These are phyloP conservation scores for Lymantria monacha DNA, from an alignment of 2,888 invertebrate species.

Conservation along the genomic window DNA sequence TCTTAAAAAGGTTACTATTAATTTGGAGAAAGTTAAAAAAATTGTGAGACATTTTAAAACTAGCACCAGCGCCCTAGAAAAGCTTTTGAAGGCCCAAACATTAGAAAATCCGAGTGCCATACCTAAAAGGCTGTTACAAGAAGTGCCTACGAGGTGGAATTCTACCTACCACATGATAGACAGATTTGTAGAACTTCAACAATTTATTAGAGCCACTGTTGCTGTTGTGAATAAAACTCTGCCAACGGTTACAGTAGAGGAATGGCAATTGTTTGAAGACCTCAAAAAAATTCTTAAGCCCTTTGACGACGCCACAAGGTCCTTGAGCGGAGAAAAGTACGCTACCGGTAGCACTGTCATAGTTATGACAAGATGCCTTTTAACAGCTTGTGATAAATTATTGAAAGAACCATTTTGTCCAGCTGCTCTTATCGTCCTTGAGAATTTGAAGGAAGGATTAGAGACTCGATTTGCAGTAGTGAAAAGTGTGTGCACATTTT, in stretches of 20 bases:
- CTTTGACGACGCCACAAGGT: slow-evolving; percentile 28
- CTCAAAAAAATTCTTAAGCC: slow-evolving; percentile 25
- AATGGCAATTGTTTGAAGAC: slow-evolving; percentile 8
- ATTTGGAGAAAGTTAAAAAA: slow-evolving; percentile 20
- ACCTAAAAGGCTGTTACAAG: neutral
- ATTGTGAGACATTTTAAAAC: slow-evolving; percentile 6
- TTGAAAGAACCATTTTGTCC: neutral
- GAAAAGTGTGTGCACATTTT: neutral
- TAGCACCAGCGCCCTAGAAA: neutral
- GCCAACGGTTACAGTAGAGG: neutral
- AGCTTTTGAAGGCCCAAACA: neutral
- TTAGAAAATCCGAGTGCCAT: neutral
- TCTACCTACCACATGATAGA: slow-evolving; percentile 21
- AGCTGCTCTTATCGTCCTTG: neutral
- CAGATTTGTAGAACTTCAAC: slow-evolving; percentile 26
- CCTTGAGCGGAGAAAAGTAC: slow-evolving; percentile 30
- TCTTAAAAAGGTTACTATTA: slow-evolving; percentile 2
- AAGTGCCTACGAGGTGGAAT: neutral
- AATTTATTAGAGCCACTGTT: slow-evolving; percentile 9
- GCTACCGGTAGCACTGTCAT: slow-evolving; percentile 22
- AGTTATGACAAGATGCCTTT: slow-evolving; percentile 21
- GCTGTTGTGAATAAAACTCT: slow-evolving; percentile 17
- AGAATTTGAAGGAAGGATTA: neutral
- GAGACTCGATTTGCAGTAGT: neutral
- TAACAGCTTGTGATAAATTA: slow-evolving; percentile 12